Evolutionary conservation across 2,888 invertebrate genomes (phyloP).

Genomic region (Chrysomela aeneicollis): DNA sequence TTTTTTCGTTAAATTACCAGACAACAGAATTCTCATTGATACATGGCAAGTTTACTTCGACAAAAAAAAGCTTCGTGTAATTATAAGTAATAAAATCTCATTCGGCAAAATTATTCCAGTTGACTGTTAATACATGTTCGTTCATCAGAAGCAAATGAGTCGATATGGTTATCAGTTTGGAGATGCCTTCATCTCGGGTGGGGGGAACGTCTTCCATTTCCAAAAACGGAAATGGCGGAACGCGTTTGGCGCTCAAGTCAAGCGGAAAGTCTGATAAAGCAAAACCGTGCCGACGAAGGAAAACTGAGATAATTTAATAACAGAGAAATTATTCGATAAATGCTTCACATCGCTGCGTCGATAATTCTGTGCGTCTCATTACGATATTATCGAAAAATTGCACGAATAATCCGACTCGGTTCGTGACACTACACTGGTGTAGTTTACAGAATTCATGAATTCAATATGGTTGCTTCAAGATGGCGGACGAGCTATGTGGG

Average conservation of each 20-base stretch:
- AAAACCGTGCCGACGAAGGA: slow-evolving; percentile 59
- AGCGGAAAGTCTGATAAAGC: slow-evolving; percentile 62
- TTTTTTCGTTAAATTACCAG: no score
- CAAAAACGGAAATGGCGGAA: neutral
- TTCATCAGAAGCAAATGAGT: neutral
- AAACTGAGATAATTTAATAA: slow-evolving; percentile 63
- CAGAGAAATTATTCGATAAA: slow-evolving; percentile 61
- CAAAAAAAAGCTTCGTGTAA: no score
- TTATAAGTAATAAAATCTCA: no score
- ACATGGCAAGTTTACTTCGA: no score
- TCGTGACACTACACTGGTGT: no score
- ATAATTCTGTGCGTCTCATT: slow-evolving; percentile 54
- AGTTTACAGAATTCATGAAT: no score
- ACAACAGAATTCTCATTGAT: no score
- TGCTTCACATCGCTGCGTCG: slow-evolving; percentile 59
- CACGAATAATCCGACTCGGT: no score
- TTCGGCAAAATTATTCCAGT: no score
- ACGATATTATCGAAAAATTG: slow-evolving; percentile 44
- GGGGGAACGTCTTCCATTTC: neutral
- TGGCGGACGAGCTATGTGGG: no score
- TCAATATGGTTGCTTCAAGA: no score
- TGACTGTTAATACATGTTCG: no score
- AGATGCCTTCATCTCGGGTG: neutral
- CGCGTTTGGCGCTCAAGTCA: slow-evolving; percentile 26
- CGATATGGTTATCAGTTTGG: neutral